These are phyloP conservation scores for Epirrita christyi DNA, from an alignment of 2,888 invertebrate genomes.

Conservation along the genomic window DNA sequence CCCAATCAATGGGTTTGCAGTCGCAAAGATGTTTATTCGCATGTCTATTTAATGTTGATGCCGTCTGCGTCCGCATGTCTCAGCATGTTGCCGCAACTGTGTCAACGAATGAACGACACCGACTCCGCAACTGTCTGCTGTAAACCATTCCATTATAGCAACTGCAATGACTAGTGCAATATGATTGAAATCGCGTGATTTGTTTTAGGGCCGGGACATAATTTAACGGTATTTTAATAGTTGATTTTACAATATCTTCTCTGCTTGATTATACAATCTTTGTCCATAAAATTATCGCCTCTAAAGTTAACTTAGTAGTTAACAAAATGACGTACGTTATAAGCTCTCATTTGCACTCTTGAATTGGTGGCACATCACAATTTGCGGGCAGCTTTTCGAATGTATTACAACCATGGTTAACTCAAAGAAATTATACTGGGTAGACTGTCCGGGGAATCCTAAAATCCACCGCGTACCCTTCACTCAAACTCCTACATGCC, in stretches of 20 bases:
- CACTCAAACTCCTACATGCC: constrained; percentile 70
- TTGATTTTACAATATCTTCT: no score
- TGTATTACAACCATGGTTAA: constrained; percentile 30
- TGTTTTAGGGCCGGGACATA: no score
- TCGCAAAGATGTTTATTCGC: constrained; percentile 57
- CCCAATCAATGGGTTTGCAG: constrained; percentile 59
- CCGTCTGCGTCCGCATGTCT: constrained; percentile 43
- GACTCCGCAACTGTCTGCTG: constrained; percentile 46
- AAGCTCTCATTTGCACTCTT: not conserved
- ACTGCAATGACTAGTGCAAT: no score
- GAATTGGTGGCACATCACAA: no score
- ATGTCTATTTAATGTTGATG: constrained; percentile 72
- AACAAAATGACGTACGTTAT: not conserved
- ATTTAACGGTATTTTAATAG: no score
- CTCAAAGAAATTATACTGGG: constrained; percentile 45
- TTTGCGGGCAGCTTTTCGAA: no score
- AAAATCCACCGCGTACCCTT: constrained; percentile 66
- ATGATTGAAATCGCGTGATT: no score
- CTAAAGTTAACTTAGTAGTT: no score
- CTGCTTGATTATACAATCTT: no score
- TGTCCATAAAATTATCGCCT: no score
- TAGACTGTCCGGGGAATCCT: constrained; percentile 50
- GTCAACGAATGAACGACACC: constrained; percentile 45
- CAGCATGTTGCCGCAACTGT: constrained; percentile 38
- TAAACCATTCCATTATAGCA: constrained; percentile 1